Conservation (phyloP, 2,888 invertebrate genomes). For the Caenorhabditis sp. region DNA sequence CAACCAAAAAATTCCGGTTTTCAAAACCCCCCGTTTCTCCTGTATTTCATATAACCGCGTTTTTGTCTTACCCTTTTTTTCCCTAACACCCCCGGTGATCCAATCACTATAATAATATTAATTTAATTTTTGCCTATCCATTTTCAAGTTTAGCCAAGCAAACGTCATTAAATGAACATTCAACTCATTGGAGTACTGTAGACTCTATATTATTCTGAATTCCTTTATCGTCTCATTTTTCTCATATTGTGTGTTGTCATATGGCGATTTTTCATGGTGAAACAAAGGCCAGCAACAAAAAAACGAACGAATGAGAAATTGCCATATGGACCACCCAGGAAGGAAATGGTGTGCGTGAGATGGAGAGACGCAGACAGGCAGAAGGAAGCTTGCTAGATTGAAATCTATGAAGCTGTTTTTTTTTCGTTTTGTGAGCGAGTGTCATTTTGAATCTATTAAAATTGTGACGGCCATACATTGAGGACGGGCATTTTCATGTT, state of each 20-base stretch:
- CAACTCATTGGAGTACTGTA: too few species aligned
- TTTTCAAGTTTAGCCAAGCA: background rate
- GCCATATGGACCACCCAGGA: too few species aligned
- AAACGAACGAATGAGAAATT: too few species aligned
- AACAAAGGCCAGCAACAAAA: too few species aligned
- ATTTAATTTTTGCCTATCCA: background rate
- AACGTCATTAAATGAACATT: too few species aligned
- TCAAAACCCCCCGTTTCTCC: background rate
- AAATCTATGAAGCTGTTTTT: background rate
- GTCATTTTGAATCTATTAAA: too few species aligned
- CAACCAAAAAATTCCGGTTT: background rate
- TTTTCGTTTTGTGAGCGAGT: too few species aligned
- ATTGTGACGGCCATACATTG: too few species aligned
- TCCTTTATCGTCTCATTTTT: too few species aligned
- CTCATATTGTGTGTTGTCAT: too few species aligned
- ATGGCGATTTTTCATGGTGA: too few species aligned
- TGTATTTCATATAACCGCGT: background rate
- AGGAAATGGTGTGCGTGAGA: background rate
- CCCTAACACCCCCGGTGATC: background rate
- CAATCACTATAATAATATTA: background rate
- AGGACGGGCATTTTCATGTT: background rate
- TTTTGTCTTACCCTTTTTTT: background rate
- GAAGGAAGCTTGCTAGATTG: slow-evolving; percentile 1
- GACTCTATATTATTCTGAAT: too few species aligned
- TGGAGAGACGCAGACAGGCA: slow-evolving; percentile 1